These are phyloP conservation scores for Hemibagrus wyckioides DNA, from an alignment of 2,113 vertebrate genomes.

Conservation along the genomic window DNA sequence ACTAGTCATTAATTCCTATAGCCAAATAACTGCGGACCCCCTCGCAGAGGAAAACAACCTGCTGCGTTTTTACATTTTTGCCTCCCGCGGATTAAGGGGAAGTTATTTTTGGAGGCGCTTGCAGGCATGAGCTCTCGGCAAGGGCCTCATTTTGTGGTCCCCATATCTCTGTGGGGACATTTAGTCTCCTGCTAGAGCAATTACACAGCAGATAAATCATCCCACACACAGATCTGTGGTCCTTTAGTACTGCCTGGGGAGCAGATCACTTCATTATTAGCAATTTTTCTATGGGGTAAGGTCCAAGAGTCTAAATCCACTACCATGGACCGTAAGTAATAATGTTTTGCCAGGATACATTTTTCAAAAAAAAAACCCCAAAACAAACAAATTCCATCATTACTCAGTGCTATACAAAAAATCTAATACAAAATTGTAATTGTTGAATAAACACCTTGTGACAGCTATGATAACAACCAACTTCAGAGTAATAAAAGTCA, in stretches of 20 bases:
- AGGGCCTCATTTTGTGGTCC: conserved; percentile 21
- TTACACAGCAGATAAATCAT: conserved; percentile 35
- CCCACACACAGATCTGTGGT: conserved; percentile 32
- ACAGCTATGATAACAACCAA: neutral
- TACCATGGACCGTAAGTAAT: neutral
- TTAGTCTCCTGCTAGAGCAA: conserved; percentile 46
- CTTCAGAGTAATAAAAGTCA: neutral
- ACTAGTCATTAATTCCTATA: neutral
- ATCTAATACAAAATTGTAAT: neutral
- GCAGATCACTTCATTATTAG: conserved; percentile 23
- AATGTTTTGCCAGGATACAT: neutral
- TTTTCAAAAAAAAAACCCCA: neutral
- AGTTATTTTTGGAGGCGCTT: conserved; percentile 52
- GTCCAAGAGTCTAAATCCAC: neutral
- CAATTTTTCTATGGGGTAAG: conserved; percentile 26
- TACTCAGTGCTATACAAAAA: neutral
- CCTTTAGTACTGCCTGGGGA: conserved; percentile 43
- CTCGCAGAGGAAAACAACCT: conserved; percentile 36
- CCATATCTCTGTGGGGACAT: conserved; percentile 29
- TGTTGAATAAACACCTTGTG: too few relatives aligned
- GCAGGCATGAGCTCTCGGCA: neutral
- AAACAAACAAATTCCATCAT: neutral
- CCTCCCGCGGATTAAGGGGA: conserved; percentile 51
- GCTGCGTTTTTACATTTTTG: conserved; percentile 19
- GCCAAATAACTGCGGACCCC: neutral